These are phyloP conservation scores for Stratiomys singularior DNA, from an alignment of 2,888 invertebrate genomes.

Conservation along the genomic window DNA sequence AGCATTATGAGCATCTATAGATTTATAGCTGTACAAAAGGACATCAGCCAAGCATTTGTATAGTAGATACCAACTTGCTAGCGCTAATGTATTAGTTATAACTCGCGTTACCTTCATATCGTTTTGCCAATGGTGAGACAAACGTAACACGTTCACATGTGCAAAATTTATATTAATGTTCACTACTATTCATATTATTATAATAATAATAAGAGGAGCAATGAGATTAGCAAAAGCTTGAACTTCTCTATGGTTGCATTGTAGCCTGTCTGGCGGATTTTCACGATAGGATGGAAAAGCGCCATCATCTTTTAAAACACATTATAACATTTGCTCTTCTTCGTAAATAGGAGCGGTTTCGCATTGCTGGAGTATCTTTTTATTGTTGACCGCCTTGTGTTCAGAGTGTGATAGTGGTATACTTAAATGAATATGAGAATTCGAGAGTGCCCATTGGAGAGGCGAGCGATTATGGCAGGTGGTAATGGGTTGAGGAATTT, in stretches of 20 bases:
- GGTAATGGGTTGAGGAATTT: no score
- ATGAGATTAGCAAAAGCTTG: slow-evolving; percentile 32
- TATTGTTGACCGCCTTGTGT: neutral
- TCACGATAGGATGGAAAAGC: neutral
- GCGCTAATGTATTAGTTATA: slow-evolving; percentile 1
- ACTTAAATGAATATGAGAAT: slow-evolving; percentile 1
- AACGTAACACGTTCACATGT: slow-evolving; percentile 44
- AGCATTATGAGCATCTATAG: slow-evolving; percentile 36
- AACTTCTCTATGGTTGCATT: neutral
- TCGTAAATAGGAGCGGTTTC: neutral
- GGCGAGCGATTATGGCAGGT: neutral
- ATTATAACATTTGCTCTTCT: neutral
- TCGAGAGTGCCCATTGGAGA: neutral
- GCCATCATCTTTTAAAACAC: neutral
- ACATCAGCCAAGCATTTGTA: slow-evolving; percentile 15
- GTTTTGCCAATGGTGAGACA: slow-evolving; percentile 17
- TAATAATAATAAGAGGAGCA: slow-evolving; percentile 30
- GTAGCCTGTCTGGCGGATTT: neutral
- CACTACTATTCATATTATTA: slow-evolving; percentile 38
- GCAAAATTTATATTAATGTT: slow-evolving; percentile 45
- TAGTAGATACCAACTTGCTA: no score
- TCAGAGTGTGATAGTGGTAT: neutral
- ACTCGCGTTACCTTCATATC: slow-evolving; percentile 22
- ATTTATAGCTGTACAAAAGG: slow-evolving; percentile 48
- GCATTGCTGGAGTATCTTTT: neutral